A percentile compares a stretch with the other conserved stretches of the same genome.
Conservation (phyloP, 2,113 vertebrate genomes). For the Elephantulus edwardii region DNA sequence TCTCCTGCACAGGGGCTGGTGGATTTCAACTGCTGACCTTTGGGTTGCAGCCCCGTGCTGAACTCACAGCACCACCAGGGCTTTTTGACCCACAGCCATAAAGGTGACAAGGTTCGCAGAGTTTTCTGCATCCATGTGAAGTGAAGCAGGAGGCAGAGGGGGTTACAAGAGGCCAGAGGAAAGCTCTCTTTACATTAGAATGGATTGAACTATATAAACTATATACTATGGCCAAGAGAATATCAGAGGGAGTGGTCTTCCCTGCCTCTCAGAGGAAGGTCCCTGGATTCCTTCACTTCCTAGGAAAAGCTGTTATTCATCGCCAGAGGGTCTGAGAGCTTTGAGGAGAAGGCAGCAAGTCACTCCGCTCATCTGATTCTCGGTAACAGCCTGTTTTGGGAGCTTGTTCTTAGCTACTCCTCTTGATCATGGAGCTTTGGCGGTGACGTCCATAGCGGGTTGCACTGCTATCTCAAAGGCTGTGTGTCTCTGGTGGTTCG, state of each 20-base stretch:
- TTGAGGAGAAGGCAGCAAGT: not conserved
- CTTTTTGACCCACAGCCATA: not conserved
- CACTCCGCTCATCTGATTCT: not conserved
- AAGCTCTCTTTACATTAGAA: not conserved
- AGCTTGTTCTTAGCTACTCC: not conserved
- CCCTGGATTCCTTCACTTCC: not conserved
- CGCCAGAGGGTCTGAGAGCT: not conserved
- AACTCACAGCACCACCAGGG: too few relatives aligned
- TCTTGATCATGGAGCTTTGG: not conserved
- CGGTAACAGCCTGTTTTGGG: not conserved
- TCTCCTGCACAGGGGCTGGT: too few relatives aligned
- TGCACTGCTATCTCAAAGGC: too few relatives aligned
- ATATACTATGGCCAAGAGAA: not conserved
- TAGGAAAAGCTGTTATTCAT: not conserved
- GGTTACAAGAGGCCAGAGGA: not conserved
- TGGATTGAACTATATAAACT: not conserved
- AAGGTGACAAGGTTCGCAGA: not conserved
- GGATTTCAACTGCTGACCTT: too few relatives aligned
- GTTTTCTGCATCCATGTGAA: not conserved
- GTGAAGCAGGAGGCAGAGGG: not conserved
- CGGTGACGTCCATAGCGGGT: too few relatives aligned
- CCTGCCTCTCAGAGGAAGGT: not conserved
- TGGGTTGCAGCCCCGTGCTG: too few relatives aligned
- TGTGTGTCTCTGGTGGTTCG: too few relatives aligned
- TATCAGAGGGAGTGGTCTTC: not conserved